These are phyloP conservation scores for Drosophila watanabei DNA, from an alignment of 1,140 invertebrate genomes.

Conservation along the genomic window DNA sequence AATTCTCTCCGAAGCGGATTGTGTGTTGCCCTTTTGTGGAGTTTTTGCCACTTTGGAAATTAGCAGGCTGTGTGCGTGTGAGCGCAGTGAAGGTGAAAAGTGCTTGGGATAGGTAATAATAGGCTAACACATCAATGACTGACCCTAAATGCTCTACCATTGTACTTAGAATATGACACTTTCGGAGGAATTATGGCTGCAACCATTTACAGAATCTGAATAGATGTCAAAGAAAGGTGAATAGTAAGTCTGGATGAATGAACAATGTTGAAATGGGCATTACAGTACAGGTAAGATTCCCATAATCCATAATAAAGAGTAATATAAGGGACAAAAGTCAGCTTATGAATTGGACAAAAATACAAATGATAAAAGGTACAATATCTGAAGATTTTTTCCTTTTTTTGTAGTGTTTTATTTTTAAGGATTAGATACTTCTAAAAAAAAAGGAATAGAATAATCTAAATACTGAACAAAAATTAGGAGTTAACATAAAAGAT, in stretches of 20 bases:
- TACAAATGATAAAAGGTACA: neutral
- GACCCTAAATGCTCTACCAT: constrained; percentile 16
- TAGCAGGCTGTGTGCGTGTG: constrained; percentile 11
- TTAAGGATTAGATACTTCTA: neutral
- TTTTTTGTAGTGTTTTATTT: too few relatives aligned
- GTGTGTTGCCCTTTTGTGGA: constrained; percentile 53
- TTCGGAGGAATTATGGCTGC: neutral
- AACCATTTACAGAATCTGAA: constrained; percentile 10
- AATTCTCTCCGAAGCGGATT: constrained; percentile 25
- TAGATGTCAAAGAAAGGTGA: neutral
- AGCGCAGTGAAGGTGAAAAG: constrained; percentile 60
- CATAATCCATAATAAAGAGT: neutral
- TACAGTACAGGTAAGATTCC: neutral
- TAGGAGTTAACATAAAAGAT: too few relatives aligned
- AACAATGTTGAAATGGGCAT: constrained; percentile 2
- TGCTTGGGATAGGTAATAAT: constrained; percentile 68
- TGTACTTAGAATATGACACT: neutral
- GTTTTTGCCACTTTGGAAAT: constrained; percentile 44
- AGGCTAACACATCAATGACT: constrained; percentile 37
- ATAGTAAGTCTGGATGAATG: neutral
- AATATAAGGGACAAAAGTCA: neutral
- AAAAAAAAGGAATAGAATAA: neutral
- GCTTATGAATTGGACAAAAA: neutral
- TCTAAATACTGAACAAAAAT: neutral
- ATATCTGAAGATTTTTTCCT: neutral